phyloP scores from a whole-genome alignment of 2,113 vertebrate genomes.

The Pteropus alecto region DNA sequence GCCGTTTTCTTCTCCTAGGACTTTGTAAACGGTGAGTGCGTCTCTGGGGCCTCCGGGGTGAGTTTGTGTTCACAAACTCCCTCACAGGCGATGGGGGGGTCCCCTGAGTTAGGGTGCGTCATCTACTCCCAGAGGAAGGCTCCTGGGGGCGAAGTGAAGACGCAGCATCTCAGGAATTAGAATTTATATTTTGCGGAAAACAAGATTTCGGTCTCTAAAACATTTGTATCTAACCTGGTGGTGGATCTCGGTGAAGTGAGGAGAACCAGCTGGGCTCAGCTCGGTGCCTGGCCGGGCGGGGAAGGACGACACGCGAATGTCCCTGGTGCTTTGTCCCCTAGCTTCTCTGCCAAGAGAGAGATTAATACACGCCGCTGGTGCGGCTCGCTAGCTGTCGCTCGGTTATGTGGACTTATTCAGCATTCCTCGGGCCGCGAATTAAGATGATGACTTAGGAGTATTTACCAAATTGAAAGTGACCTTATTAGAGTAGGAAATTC shows the following conservation, averaged over 20 bases:
- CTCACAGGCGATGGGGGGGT: not conserved
- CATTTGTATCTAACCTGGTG: not conserved
- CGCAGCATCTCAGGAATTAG: not conserved
- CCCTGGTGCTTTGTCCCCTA: constrained; percentile 10
- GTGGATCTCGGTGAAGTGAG: not conserved
- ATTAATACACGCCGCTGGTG: constrained; percentile 47
- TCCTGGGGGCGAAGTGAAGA: not conserved
- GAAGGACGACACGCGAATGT: constrained; percentile 16
- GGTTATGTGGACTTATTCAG: constrained; percentile 60
- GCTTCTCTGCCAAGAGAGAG: constrained; percentile 49
- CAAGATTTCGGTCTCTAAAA: not conserved
- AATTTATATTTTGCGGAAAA: not conserved
- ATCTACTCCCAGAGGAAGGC: not conserved
- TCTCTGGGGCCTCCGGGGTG: not conserved
- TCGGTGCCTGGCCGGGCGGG: not conserved
- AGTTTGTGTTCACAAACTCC: not conserved
- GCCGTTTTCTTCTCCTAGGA: not conserved
- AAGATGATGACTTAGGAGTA: constrained; percentile 57
- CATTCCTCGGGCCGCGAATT: constrained; percentile 46
- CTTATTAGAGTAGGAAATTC: constrained; percentile 51
- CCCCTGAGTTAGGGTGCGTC: not conserved
- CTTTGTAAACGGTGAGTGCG: not conserved
- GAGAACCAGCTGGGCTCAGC: not conserved
- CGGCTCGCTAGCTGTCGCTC: constrained; percentile 49
- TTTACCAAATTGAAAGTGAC: constrained; percentile 71